These are phyloP conservation scores for Nephrotoma appendiculata DNA, from an alignment of 2,888 invertebrate species.

Conservation along the genomic window DNA sequence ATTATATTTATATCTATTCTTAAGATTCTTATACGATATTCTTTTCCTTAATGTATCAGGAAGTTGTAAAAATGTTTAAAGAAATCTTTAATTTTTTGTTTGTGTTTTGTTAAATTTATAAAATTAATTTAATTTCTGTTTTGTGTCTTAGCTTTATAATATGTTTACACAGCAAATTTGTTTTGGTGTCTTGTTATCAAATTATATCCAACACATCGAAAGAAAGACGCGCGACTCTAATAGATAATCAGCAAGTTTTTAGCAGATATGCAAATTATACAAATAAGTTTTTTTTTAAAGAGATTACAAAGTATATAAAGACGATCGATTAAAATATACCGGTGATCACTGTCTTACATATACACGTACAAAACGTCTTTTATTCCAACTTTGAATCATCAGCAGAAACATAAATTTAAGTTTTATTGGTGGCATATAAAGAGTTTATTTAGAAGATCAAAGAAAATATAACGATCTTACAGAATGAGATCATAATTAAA, in stretches of 20 bases:
- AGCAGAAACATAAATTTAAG: background rate
- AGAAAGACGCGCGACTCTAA: background rate
- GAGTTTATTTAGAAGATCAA: background rate
- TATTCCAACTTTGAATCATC: background rate
- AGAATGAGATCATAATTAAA: background rate
- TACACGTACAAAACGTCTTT: background rate
- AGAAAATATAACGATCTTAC: background rate
- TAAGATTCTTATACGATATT: background rate
- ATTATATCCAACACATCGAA: background rate
- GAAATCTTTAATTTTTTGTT: background rate
- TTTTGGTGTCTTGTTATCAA: background rate
- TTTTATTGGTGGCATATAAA: background rate
- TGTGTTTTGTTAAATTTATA: background rate
- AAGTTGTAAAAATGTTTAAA: background rate
- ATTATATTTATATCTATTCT: background rate
- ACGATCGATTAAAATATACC: background rate
- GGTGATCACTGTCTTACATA: background rate
- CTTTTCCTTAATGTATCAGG: background rate
- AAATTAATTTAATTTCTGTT: background rate
- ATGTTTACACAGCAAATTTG: background rate
- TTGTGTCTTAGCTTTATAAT: background rate
- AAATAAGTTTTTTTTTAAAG: too few species aligned
- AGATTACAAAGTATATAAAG: background rate
- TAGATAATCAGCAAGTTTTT: background rate
- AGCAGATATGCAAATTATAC: background rate